Conservation (phyloP, 2,888 invertebrate species). For the Drosophila suboccidentalis region DNA sequence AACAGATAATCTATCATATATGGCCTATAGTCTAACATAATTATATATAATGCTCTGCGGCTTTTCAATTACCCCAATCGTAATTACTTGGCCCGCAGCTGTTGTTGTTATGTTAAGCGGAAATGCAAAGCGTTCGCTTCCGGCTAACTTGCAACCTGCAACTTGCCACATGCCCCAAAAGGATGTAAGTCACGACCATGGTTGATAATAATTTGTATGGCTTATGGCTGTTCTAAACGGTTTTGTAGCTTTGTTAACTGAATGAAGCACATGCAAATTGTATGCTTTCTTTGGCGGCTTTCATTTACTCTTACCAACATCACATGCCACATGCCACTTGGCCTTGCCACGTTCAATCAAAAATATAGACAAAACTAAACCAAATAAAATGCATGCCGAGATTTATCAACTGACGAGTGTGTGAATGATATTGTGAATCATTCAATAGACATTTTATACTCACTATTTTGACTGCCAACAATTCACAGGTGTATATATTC, state of each 20-base stretch:
- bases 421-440: slow-evolving; percentile 45
- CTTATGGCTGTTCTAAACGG: slow-evolving; percentile 26
- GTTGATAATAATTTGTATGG: slow-evolving; percentile 48
- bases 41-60: slow-evolving; percentile 35
- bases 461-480: slow-evolving; percentile 29
- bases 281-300: slow-evolving; percentile 36
- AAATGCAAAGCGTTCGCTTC: slow-evolving; percentile 67
- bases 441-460: slow-evolving; percentile 31
- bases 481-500: slow-evolving; percentile 20
- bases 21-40: slow-evolving; percentile 27
- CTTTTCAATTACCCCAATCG: slow-evolving; percentile 55
- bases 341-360: slow-evolving; percentile 21
- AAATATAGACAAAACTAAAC: slow-evolving; percentile 2
- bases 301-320: slow-evolving; percentile 16
- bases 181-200: slow-evolving; percentile 48
- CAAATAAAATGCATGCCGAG: slow-evolving; percentile 7
- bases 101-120: slow-evolving; percentile 40
- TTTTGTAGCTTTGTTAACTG: slow-evolving; percentile 8
- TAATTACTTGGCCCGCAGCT: slow-evolving; percentile 40
- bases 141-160: slow-evolving; percentile 37
- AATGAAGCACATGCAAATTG: slow-evolving; percentile 31
- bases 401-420: slow-evolving; percentile 32
- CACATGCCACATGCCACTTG: slow-evolving; percentile 37
- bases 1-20: slow-evolving; percentile 4
- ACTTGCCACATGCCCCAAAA: slow-evolving; percentile 30